Base-by-base conservation (phyloP, 2,888 invertebrate species). In the Tetropium fuscum region DNA sequence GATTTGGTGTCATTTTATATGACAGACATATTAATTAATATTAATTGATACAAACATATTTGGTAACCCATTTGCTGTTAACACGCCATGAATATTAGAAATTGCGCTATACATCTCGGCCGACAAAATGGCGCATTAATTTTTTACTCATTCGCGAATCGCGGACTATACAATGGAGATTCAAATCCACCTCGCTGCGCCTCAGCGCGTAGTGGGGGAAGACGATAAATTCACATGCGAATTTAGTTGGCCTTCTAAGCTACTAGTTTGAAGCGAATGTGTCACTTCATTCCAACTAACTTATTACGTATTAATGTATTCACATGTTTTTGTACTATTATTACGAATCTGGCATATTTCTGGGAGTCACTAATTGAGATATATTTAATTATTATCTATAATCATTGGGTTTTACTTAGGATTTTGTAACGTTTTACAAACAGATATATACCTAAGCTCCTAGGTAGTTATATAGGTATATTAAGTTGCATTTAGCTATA, bases 101-200 rank as follows among this genome's bases (percentile, higher is more conserved):
- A 30, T 11, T 38, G 27, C 40, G 19, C 20, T 3, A 16, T 10
- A 22, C 15, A 20, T 8, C 49, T 22, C 36, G 22, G 54, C 69
- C 71, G 71, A 75, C 74, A 74, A 75, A 72, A 75, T 74, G 74
- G 75, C 74, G 72, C 64, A 63, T 60, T 57, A 54, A 56, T 71
- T 74, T 75, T 75, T 75, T 74, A 74, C 60, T 68, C 68, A 71
- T 70, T 71, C 69, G 67, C 69, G 70, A 64, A 67, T 63, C 67
- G 38, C 51, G 40, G 27, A 66, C 61, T 69, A 68, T 56, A 68
- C 67, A 60, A 71, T 64, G 68, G 63, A 63, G 68, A 64, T 51
- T 61, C 36, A 47, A 60, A 40, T 54, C 53, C 40, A 30, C 48
- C n/a, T n/a, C n/a, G 27, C 22, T 45, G 53, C 36, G 41, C 53